Conservation (phyloP, 2,888 invertebrate species). For the Drosophila buzzatii region DNA sequence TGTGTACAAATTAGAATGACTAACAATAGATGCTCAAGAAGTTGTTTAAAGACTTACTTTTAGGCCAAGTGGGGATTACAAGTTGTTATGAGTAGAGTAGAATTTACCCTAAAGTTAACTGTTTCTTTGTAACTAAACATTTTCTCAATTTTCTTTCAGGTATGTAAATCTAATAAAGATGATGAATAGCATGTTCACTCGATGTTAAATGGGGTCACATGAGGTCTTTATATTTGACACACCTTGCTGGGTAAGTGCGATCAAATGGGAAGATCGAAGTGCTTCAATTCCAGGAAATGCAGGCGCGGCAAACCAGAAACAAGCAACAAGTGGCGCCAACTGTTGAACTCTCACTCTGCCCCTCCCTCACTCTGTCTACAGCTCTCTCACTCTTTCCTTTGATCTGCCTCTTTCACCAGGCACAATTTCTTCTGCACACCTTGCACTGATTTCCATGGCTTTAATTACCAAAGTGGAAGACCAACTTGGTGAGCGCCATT, state of each 20-base stretch:
- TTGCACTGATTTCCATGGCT: constrained; percentile 70
- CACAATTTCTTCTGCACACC: constrained; percentile 49
- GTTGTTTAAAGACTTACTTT: neutral
- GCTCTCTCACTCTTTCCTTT: neutral
- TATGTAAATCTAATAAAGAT: constrained; percentile 24
- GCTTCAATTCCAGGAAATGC: constrained; percentile 42
- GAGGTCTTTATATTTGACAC: constrained; percentile 25
- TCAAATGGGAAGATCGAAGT: constrained; percentile 12
- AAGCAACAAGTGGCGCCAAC: constrained; percentile 53
- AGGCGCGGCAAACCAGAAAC: constrained; percentile 29
- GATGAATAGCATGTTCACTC: constrained; percentile 3
- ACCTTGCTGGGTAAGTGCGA: constrained; percentile 33
- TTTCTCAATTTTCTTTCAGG: constrained; percentile 49
- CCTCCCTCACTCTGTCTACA: neutral
- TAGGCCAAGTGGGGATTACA: neutral
- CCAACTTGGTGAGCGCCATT: constrained; percentile 61
- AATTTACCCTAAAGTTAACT: neutral
- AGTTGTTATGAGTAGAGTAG: too few relatives aligned
- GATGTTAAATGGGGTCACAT: constrained; percentile 15
- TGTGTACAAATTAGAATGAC: neutral
- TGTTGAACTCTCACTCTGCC: constrained; percentile 18
- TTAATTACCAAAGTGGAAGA: constrained; percentile 65
- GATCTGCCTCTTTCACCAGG: constrained; percentile 10
- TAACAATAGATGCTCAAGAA: neutral
- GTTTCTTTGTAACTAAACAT: neutral